phyloP scores from a whole-genome alignment of 2,888 invertebrate genomes.

The Caenorhabditis parvicauda region DNA sequence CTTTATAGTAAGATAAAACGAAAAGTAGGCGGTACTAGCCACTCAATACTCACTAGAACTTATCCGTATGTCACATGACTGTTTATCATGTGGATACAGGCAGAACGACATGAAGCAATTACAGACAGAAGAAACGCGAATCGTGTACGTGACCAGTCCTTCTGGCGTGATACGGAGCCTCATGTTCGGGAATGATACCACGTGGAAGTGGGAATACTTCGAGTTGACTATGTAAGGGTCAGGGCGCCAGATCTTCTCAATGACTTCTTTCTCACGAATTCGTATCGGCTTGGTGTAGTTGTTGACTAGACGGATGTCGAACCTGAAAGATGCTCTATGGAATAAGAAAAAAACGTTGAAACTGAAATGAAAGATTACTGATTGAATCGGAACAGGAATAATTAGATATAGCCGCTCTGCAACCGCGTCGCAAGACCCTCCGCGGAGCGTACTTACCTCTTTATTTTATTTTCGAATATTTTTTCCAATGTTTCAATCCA shows the following conservation, averaged over 20 bases:
- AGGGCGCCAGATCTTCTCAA: slow-evolving; percentile 59
- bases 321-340: background rate
- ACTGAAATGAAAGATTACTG: background rate
- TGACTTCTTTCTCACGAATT: slow-evolving; percentile 50
- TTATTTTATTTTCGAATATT: too few species aligned
- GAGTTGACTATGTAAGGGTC: slow-evolving; percentile 61
- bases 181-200: slow-evolving; percentile 59
- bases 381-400: slow-evolving; percentile 2
- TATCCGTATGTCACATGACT: slow-evolving; percentile 51
- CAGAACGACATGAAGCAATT: slow-evolving; percentile 61
- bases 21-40: background rate
- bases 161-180: slow-evolving; percentile 55
- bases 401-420: too few species aligned
- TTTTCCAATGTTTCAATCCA: too few species aligned
- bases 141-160: slow-evolving; percentile 55
- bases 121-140: slow-evolving; percentile 56
- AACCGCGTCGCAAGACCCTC: too few species aligned
- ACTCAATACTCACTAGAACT: slow-evolving; percentile 50
- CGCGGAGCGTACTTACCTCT: too few species aligned
- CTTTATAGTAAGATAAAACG: background rate
- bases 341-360: background rate
- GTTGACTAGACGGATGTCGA: slow-evolving; percentile 51
- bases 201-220: slow-evolving; percentile 58
- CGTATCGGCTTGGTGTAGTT: slow-evolving; percentile 56
- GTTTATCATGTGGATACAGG: slow-evolving; percentile 58